A percentile compares a stretch with the other conserved stretches of the same genome.
These are phyloP conservation scores for Myripristis murdjan DNA, from an alignment of 2,797 vertebrate genomes.

Conservation along the genomic window DNA sequence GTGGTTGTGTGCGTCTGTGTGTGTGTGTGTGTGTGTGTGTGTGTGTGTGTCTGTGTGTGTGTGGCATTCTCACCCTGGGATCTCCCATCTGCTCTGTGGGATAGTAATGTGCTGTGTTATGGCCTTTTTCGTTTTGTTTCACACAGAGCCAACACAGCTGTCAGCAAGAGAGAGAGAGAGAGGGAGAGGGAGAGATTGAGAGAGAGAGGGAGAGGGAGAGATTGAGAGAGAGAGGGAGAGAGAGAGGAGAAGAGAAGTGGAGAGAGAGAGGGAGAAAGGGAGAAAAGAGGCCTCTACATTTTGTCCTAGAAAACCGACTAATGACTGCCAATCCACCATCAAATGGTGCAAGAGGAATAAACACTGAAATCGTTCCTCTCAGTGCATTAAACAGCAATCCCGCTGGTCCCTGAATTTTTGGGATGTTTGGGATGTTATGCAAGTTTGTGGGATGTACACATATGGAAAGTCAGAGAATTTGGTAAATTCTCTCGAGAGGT, in stretches of 20 bases:
- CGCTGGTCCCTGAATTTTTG: slow-evolving; percentile 8
- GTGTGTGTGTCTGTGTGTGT: slow-evolving; percentile 57
- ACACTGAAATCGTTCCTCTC: slow-evolving; percentile 20
- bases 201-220: no score
- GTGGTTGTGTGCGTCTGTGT: no score
- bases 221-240: no score
- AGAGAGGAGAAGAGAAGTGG: no score
- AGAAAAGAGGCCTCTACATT: slow-evolving; percentile 2
- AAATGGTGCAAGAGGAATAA: background rate
- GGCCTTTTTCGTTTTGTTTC: slow-evolving; percentile 54
- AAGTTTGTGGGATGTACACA: background rate
- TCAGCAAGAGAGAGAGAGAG: slow-evolving; percentile 47
- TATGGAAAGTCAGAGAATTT: background rate
- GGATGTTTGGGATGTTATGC: slow-evolving; percentile 5
- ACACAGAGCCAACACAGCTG: slow-evolving; percentile 68
- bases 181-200: no score
- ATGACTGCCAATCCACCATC: slow-evolving; percentile 3
- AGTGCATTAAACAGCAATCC: slow-evolving; percentile 30
- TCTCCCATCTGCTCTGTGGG: slow-evolving; percentile 69
- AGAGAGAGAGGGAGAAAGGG: background rate
- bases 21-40: no score
- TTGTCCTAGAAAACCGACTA: background rate
- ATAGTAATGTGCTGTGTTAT: slow-evolving; percentile 62
- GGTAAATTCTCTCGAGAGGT: background rate
- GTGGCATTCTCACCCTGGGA: slow-evolving; percentile 54